These are phyloP conservation scores for Lomographa bimaculata DNA, from an alignment of 2,888 invertebrate genomes.

Conservation along the genomic window DNA sequence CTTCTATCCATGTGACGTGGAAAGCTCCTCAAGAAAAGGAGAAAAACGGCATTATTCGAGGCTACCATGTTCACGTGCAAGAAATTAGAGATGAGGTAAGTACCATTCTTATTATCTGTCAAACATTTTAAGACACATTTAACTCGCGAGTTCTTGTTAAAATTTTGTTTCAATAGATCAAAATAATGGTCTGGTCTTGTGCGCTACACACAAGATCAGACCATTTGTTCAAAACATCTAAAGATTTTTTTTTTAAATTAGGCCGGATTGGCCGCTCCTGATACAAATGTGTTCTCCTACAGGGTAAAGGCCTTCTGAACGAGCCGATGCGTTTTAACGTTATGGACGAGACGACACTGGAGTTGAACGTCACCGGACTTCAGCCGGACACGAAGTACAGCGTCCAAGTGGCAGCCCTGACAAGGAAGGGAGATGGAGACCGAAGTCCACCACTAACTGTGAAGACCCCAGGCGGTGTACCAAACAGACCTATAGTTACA, in stretches of 20 bases:
- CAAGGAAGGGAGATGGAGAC: slow-evolving; percentile 98
- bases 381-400: slow-evolving; percentile 98
- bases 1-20: slow-evolving; percentile 98
- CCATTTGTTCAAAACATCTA: too few species aligned
- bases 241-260: too few species aligned
- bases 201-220: too few species aligned
- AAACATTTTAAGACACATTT: too few species aligned
- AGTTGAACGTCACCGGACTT: slow-evolving; percentile 93
- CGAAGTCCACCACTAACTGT: slow-evolving; percentile 93
- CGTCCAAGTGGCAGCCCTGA: slow-evolving; percentile 97
- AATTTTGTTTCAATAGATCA: too few species aligned
- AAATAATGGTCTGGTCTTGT: too few species aligned
- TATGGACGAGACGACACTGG: slow-evolving; percentile 89
- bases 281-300: slow-evolving; percentile 12
- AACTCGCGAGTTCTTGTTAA: too few species aligned
- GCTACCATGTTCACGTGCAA: slow-evolving; percentile 98
- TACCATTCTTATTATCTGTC: too few species aligned
- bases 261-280: too few species aligned
- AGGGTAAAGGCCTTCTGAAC: slow-evolving; percentile 91
- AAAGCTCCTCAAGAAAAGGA: slow-evolving; percentile 95
- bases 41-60: slow-evolving; percentile 97
- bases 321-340: slow-evolving; percentile 95
- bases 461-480: slow-evolving; percentile 97
- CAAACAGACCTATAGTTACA: slow-evolving; percentile 91
- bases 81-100: slow-evolving; percentile 94